Conservation (phyloP, 1,140 invertebrate species). For the Leptestheria dahalacensis region DNA sequence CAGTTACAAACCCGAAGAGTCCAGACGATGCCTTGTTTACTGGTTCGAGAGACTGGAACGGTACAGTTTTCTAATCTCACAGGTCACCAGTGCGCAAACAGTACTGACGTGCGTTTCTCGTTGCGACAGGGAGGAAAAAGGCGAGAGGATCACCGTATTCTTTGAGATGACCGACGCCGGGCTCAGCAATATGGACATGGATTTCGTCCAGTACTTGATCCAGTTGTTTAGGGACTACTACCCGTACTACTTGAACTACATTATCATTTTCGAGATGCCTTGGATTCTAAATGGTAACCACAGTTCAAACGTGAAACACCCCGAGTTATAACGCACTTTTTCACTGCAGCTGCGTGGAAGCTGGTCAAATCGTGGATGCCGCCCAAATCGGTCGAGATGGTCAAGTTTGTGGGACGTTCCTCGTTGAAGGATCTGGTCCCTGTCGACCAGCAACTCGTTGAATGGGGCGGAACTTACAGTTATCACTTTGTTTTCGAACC, state of each 20-base stretch:
- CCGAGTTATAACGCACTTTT: slow-evolving; percentile 10
- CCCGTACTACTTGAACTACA: slow-evolving; percentile 76
- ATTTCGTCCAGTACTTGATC: slow-evolving; percentile 57
- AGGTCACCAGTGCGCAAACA: background rate
- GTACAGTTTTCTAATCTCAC: slow-evolving; percentile 31
- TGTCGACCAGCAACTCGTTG: slow-evolving; percentile 50
- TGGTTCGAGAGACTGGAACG: slow-evolving; percentile 72
- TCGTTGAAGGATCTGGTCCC: slow-evolving; percentile 59
- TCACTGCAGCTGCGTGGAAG: slow-evolving; percentile 67
- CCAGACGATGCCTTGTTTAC: slow-evolving; percentile 69
- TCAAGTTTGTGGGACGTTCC: slow-evolving; percentile 71
- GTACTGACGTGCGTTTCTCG: slow-evolving; percentile 9
- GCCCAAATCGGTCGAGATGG: slow-evolving; percentile 71
- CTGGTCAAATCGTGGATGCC: slow-evolving; percentile 79
- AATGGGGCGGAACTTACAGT: slow-evolving; percentile 72
- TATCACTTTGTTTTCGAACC: slow-evolving; percentile 55
- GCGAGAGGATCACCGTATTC: slow-evolving; percentile 63
- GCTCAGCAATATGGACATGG: slow-evolving; percentile 73
- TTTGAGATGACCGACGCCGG: slow-evolving; percentile 81
- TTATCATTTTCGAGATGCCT: slow-evolving; percentile 84
- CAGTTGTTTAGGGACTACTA: slow-evolving; percentile 77
- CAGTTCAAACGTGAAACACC: background rate
- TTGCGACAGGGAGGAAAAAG: slow-evolving; percentile 45
- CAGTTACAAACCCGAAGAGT: slow-evolving; percentile 47
- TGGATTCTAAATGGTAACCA: slow-evolving; percentile 70